These are phyloP conservation scores for Desoria tigrina DNA, from an alignment of 2,888 invertebrate species.

Conservation along the genomic window DNA sequence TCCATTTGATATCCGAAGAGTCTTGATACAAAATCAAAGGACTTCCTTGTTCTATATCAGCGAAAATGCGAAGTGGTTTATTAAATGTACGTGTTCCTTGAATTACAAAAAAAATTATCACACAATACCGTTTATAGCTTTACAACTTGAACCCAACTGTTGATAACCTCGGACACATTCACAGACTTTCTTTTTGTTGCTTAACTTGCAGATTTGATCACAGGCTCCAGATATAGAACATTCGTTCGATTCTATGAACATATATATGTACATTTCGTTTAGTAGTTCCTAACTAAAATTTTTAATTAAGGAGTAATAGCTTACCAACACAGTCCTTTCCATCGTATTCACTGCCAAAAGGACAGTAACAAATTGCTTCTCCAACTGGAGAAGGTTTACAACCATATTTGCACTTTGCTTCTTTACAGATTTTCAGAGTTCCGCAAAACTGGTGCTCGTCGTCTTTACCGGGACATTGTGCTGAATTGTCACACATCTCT, in stretches of 20 bases:
- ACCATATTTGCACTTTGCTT: slow-evolving; percentile 65
- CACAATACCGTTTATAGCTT: slow-evolving; percentile 23
- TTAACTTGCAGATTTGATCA: slow-evolving; percentile 73
- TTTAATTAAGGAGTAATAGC: too few species aligned
- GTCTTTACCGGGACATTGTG: slow-evolving; percentile 38
- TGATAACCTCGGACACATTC: slow-evolving; percentile 72
- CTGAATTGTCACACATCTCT: slow-evolving; percentile 30
- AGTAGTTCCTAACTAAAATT: slow-evolving; percentile 12
- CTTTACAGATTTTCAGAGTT: slow-evolving; percentile 60
- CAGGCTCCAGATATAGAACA: slow-evolving; percentile 71
- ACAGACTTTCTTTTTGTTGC: slow-evolving; percentile 66
- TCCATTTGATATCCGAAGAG: slow-evolving; percentile 66
- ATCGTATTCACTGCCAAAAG: slow-evolving; percentile 64
- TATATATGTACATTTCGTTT: slow-evolving; percentile 9
- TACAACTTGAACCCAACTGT: slow-evolving; percentile 58
- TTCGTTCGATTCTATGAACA: slow-evolving; percentile 70
- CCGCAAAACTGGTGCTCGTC: slow-evolving; percentile 56
- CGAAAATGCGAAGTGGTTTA: too few species aligned
- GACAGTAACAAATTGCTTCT: slow-evolving; percentile 71
- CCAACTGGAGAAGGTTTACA: slow-evolving; percentile 73
- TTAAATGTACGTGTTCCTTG: slow-evolving; percentile 58
- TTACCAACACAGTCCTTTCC: slow-evolving; percentile 65
- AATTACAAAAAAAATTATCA: slow-evolving; percentile 10
- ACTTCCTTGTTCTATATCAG: slow-evolving; percentile 58
- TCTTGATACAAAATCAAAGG: slow-evolving; percentile 71